phyloP scores from a whole-genome alignment of 2,113 vertebrate species.

The Toxostoma redivivum region DNA sequence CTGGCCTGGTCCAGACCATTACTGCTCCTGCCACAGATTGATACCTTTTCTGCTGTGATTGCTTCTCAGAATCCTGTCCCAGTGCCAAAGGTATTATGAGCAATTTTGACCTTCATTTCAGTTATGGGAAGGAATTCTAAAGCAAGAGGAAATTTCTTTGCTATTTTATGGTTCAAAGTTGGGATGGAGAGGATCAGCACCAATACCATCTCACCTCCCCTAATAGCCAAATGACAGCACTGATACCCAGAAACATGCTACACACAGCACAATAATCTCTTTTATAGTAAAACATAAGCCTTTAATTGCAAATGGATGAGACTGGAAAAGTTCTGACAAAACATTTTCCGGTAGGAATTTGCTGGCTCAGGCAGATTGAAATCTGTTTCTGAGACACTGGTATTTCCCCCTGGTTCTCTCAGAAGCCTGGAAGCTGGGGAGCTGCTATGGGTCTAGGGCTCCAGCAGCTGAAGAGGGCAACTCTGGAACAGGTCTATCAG shows the following conservation, averaged over 20 bases:
- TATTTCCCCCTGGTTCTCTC: not conserved
- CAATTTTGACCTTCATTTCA: not conserved
- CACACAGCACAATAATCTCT: not conserved
- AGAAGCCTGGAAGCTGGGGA: not conserved
- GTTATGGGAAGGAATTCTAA: not conserved
- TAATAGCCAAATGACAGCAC: not conserved
- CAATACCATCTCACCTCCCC: fast-evolving
- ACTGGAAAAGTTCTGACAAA: not conserved
- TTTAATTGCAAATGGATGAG: not conserved
- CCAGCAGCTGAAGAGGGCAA: not conserved
- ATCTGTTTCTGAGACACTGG: not conserved
- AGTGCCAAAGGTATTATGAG: not conserved
- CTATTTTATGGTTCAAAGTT: not conserved
- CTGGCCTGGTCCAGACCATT: not conserved
- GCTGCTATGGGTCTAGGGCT: not conserved
- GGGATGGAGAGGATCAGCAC: not conserved
- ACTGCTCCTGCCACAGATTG: not conserved
- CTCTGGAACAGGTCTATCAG: not conserved
- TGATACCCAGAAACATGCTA: not conserved
- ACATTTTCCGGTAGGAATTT: not conserved
- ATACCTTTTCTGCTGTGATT: not conserved
- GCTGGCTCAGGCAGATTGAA: not conserved
- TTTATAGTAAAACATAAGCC: not conserved
- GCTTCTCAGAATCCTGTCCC: not conserved
- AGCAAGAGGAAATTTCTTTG: not conserved